Percentiles rank a stretch among this genome's conserved stretches.
These are phyloP conservation scores for Sarcophaga peregrina DNA, from an alignment of 1,140 invertebrate genomes.

Conservation along the genomic window DNA sequence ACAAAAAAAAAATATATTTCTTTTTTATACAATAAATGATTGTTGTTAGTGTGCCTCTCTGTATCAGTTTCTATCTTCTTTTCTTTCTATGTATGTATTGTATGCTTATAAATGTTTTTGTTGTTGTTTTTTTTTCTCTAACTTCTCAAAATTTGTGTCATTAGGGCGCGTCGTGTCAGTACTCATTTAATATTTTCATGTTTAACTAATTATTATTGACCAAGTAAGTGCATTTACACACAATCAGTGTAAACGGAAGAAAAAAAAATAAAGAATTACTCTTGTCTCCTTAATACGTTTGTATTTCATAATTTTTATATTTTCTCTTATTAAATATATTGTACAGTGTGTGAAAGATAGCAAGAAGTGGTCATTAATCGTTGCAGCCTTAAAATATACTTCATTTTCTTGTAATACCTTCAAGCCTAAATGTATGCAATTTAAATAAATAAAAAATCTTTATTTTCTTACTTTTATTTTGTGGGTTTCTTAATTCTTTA, in stretches of 20 bases:
- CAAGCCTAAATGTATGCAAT: neutral
- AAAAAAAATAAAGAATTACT: no score
- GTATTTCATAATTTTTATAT: no score
- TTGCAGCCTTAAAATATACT: neutral
- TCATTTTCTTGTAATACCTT: neutral
- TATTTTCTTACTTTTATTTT: neutral
- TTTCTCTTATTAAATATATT: no score
- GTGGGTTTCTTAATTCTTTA: neutral
- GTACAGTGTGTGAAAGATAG: no score
- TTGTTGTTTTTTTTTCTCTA: neutral
- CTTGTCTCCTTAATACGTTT: no score
- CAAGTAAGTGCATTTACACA: conserved; percentile 6
- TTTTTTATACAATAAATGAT: no score
- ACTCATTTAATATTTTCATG: neutral
- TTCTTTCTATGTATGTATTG: neutral
- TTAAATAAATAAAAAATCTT: neutral
- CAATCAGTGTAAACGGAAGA: no score
- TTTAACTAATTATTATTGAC: conserved; percentile 40
- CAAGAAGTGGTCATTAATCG: neutral
- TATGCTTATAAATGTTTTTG: neutral
- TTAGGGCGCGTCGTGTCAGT: conserved; percentile 32
- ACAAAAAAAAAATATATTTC: no score
- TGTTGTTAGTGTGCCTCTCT: neutral
- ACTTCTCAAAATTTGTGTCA: conserved; percentile 42
- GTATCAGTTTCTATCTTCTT: neutral